These are phyloP conservation scores for Noctua janthina DNA, from an alignment of 2,888 invertebrate genomes.

Conservation along the genomic window DNA sequence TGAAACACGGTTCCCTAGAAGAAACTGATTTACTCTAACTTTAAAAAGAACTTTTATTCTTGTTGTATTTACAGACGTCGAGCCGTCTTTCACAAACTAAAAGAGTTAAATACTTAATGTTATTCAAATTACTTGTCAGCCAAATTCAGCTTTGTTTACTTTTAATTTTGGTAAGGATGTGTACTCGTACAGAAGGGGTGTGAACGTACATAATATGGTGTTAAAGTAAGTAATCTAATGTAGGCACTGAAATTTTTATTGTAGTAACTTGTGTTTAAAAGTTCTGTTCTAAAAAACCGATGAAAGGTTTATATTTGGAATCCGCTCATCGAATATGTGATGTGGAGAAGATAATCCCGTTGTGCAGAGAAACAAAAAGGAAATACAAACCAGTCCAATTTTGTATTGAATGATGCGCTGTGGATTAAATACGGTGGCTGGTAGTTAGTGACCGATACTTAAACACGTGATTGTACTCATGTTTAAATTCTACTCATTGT, in stretches of 20 bases:
- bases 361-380: background rate
- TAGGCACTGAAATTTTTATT: background rate
- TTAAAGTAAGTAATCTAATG: background rate
- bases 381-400: background rate
- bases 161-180: conserved; percentile 3
- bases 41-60: background rate
- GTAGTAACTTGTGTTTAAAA: background rate
- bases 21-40: background rate
- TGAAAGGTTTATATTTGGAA: background rate
- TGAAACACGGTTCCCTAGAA: background rate
- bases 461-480: too few relatives aligned
- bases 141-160: conserved; percentile 7
- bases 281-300: background rate
- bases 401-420: background rate
- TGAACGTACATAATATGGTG: background rate
- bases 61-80: background rate
- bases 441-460: too few relatives aligned
- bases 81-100: background rate
- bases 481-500: too few relatives aligned
- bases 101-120: conserved; percentile 6
- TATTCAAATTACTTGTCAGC: conserved; percentile 6
- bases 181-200: too few relatives aligned
- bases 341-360: background rate
- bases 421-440: background rate
- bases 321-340: too few relatives aligned